Conservation (phyloP, 2,888 invertebrate species). For the Synanthedon tipuliformis region DNA sequence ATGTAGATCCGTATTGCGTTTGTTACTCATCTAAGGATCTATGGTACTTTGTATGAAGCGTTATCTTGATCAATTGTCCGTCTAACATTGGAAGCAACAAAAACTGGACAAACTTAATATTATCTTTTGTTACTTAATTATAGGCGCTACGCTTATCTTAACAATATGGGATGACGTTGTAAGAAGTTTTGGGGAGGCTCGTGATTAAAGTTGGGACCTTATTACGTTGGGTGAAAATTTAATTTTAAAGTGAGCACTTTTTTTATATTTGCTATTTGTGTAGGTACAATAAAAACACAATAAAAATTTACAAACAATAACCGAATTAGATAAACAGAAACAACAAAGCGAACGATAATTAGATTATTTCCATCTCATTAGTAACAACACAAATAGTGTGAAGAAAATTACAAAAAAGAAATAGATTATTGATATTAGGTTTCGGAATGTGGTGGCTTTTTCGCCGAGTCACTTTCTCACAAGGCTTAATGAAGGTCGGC, state of each 20-base stretch:
- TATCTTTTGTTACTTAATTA: slow-evolving; percentile 12
- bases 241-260: too few species aligned
- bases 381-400: too few species aligned
- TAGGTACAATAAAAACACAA: too few species aligned
- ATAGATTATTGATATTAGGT: background rate
- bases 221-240: too few species aligned
- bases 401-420: too few species aligned
- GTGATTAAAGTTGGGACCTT: too few species aligned
- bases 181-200: too few species aligned
- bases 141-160: background rate
- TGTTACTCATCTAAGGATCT: slow-evolving; percentile 33
- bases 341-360: too few species aligned
- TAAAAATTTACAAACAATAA: too few species aligned
- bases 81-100: slow-evolving; percentile 8
- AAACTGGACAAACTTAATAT: slow-evolving; percentile 15
- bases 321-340: too few species aligned
- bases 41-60: slow-evolving; percentile 23
- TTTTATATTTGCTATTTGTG: too few species aligned
- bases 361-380: too few species aligned
- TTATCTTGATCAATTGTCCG: slow-evolving; percentile 28
- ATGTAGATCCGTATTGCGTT: slow-evolving; percentile 46
- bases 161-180: background rate
- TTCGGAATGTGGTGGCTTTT: slow-evolving; percentile 10
- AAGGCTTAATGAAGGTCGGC: slow-evolving; percentile 17
- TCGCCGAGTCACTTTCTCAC: slow-evolving; percentile 46